Percentiles rank a stretch among this genome's conserved stretches.
Evolutionary conservation across 2,888 invertebrate genomes (phyloP).

Genomic region (Parnassius mnemosyne): DNA sequence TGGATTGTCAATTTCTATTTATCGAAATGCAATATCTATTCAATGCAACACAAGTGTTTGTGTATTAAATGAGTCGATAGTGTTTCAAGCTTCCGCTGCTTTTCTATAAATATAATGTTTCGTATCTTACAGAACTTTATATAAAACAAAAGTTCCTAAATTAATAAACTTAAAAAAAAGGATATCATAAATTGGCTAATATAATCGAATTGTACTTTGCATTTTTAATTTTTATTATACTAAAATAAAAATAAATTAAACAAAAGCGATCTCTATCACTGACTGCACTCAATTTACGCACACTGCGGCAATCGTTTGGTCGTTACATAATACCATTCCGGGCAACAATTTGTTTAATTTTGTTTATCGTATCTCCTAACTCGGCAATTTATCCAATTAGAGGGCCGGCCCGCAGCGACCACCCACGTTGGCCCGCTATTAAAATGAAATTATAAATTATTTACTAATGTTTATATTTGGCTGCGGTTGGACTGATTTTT

Average conservation of each 20-base stretch:
- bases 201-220: too few species aligned
- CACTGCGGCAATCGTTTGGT: constrained; percentile 22
- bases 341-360: constrained; percentile 72
- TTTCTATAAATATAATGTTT: too few species aligned
- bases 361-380: constrained; percentile 75
- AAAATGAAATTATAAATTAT: constrained; percentile 78
- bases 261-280: constrained; percentile 6
- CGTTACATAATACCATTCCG: constrained; percentile 53
- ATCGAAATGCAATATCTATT: too few species aligned
- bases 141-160: too few species aligned
- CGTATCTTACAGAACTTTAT: too few species aligned
- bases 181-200: too few species aligned
- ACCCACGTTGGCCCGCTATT: constrained; percentile 72
- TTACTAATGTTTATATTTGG: constrained; percentile 60
- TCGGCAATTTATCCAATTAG: constrained; percentile 78
- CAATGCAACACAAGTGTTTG: too few species aligned
- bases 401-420: constrained; percentile 55
- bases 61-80: too few species aligned
- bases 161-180: too few species aligned
- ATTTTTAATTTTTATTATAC: too few species aligned
- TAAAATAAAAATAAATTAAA: background rate
- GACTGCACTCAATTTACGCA: constrained; percentile 2
- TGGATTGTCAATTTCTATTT: too few species aligned
- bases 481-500: constrained; percentile 50
- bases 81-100: too few species aligned